These are phyloP conservation scores for Patella vulgata DNA, from an alignment of 1,140 invertebrate species.

Conservation along the genomic window DNA sequence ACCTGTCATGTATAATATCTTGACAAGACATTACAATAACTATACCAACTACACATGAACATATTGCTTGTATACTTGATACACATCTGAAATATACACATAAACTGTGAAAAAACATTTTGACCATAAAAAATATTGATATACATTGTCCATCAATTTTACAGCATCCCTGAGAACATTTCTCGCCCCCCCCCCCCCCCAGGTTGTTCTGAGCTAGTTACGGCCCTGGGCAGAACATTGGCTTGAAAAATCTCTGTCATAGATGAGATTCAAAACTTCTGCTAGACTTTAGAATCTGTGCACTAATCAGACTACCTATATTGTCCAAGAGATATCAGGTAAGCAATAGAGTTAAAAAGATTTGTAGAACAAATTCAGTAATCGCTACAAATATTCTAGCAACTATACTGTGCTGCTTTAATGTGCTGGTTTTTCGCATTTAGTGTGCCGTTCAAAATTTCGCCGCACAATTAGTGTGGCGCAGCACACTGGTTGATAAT, in stretches of 20 bases:
- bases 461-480: too few relatives aligned
- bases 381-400: background rate
- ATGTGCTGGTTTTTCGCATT: background rate
- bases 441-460: constrained; percentile 12
- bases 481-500: too few relatives aligned
- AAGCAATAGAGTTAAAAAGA: background rate
- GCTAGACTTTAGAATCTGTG: too few relatives aligned
- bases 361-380: background rate
- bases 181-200: too few relatives aligned
- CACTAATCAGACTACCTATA: too few relatives aligned
- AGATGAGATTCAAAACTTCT: too few relatives aligned
- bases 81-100: constrained; percentile 42
- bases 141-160: too few relatives aligned
- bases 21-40: constrained; percentile 34
- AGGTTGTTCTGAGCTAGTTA: too few relatives aligned
- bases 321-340: too few relatives aligned
- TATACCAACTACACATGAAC: constrained; percentile 37
- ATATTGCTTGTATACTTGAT: constrained; percentile 40
- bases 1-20: constrained; percentile 50
- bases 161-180: too few relatives aligned
- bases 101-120: constrained; percentile 1
- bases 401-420: background rate
- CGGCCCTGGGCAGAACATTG: constrained; percentile 8
- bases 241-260: too few relatives aligned
- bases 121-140: too few relatives aligned